Percentiles rank a stretch among this genome's conserved stretches.
Evolutionary conservation across 2,888 invertebrate genomes (phyloP).

Genomic region (Drosophila seclusa): DNA sequence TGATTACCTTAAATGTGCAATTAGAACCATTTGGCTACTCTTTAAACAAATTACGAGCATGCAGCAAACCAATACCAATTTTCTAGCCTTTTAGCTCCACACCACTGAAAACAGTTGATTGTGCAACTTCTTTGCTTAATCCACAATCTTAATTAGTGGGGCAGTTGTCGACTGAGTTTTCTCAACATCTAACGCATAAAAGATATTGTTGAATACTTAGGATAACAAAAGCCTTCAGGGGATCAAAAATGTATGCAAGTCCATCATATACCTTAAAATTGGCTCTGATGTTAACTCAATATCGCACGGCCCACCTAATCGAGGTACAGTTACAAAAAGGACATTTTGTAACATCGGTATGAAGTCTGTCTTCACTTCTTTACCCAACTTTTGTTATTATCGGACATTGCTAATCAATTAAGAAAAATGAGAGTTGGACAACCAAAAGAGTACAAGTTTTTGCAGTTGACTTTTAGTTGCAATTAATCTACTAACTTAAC

Average conservation of each 20-base stretch:
- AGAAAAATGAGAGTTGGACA: too few species aligned
- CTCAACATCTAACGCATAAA: neutral
- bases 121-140: neutral
- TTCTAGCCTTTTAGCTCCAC: neutral
- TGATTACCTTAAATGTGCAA: neutral
- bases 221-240: neutral
- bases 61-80: neutral
- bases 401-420: neutral
- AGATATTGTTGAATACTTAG: neutral
- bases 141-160: neutral
- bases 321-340: neutral
- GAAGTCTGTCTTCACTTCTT: too few species aligned
- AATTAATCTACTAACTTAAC: too few species aligned
- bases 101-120: neutral
- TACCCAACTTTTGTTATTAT: neutral
- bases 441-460: neutral
- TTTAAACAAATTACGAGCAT: conserved; percentile 4
- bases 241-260: neutral
- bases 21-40: neutral
- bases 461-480: too few species aligned
- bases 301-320: neutral
- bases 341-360: neutral
- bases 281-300: neutral
- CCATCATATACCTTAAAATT: neutral
- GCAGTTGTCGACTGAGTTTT: neutral